phyloP scores from a whole-genome alignment of 2,888 invertebrate genomes.

The Clitarchus hookeri region DNA sequence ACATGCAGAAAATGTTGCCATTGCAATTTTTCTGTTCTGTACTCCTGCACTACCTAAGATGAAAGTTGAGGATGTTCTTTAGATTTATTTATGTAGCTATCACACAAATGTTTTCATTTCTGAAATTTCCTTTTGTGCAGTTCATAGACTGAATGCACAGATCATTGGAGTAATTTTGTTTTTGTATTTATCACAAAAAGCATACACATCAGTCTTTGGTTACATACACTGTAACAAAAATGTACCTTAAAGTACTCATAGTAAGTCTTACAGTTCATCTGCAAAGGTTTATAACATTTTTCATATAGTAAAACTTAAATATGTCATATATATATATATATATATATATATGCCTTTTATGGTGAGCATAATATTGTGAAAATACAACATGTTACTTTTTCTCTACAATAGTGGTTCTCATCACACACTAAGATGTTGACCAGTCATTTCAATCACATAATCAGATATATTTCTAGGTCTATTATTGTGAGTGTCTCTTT shows the following conservation, averaged over 20 bases:
- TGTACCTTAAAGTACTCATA: not conserved
- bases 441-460: not conserved
- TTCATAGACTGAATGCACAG: not conserved
- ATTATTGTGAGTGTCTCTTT: too few species aligned
- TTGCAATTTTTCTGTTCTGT: constrained; percentile 5
- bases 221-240: not conserved
- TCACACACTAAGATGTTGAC: not conserved
- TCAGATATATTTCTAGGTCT: not conserved
- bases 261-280: not conserved
- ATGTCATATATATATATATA: not conserved
- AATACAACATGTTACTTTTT: not conserved
- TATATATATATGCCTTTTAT: too few species aligned
- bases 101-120: not conserved
- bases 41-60: not conserved
- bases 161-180: not conserved
- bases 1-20: not conserved
- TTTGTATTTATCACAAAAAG: not conserved
- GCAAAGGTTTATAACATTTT: not conserved
- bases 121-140: not conserved
- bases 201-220: not conserved
- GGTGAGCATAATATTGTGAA: not conserved
- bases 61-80: not conserved
- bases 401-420: not conserved
- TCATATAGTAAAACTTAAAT: not conserved
- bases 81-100: not conserved